Conservation (phyloP, 2,797 vertebrate genomes). For the Syncerus caffer region DNA sequence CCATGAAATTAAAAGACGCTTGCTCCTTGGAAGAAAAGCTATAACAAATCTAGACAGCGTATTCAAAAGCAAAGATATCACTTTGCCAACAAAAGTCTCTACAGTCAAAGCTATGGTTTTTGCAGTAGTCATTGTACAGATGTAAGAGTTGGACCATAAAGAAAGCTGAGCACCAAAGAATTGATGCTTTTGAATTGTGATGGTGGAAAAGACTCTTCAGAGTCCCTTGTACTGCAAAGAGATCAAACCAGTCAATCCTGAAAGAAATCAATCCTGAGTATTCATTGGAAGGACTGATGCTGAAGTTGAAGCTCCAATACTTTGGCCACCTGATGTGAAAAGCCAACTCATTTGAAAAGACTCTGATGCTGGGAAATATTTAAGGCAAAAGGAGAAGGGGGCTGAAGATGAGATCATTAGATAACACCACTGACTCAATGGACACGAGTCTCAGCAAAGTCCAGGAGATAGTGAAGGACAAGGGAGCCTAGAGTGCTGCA, state of each 20-base stretch:
- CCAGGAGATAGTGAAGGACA: not conserved
- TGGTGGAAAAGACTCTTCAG: not conserved
- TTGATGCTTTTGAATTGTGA: not conserved
- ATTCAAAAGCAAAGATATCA: not conserved
- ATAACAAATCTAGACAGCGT: not conserved
- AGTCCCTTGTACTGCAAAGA: not conserved
- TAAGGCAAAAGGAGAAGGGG: not conserved
- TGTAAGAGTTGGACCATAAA: not conserved
- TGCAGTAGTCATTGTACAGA: not conserved
- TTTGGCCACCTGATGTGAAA: not conserved
- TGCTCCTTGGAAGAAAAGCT: not conserved
- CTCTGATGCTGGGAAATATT: not conserved
- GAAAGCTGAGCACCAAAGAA: not conserved
- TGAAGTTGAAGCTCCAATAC: not conserved
- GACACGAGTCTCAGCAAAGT: not conserved
- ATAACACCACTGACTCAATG: not conserved
- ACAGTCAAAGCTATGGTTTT: not conserved
- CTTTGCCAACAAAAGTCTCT: not conserved
- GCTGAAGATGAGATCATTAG: not conserved
- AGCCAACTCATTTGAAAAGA: not conserved
- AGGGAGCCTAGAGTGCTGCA: not conserved
- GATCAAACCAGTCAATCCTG: not conserved
- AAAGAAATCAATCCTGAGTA: not conserved
- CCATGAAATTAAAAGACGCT: not conserved
- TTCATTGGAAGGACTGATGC: not conserved